phyloP scores from a whole-genome alignment of 2,888 invertebrate genomes.

The Eupeodes luniger region DNA sequence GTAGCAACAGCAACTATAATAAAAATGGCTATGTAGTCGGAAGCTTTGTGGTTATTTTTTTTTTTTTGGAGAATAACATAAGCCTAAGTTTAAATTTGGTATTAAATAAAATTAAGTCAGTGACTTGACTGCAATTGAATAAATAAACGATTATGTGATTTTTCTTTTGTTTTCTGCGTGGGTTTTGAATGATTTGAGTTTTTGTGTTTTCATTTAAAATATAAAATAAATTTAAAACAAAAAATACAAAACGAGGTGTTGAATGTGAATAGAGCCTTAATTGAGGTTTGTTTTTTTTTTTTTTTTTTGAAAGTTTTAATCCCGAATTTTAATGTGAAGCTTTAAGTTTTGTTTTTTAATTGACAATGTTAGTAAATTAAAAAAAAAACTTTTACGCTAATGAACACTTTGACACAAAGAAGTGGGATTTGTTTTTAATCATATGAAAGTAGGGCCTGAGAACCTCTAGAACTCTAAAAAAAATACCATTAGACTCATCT shows the following conservation, averaged over 20 bases:
- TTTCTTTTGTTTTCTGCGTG: constrained; percentile 19
- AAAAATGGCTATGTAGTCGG: constrained; percentile 19
- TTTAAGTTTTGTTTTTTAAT: not conserved
- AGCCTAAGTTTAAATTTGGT: constrained; percentile 9
- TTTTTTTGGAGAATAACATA: not conserved
- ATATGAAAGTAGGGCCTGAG: too few relatives aligned
- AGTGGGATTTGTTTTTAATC: not conserved
- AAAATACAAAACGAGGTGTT: not conserved
- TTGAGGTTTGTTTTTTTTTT: not conserved
- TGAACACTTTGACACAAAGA: not conserved
- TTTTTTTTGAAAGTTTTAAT: constrained; percentile 20
- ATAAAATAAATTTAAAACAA: too few relatives aligned
- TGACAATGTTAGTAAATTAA: not conserved
- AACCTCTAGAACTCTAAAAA: too few relatives aligned
- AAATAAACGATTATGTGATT: constrained; percentile 14
- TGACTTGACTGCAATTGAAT: constrained; percentile 25
- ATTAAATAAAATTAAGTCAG: constrained; percentile 26
- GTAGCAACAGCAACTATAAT: constrained; percentile 13
- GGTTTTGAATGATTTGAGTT: constrained; percentile 13
- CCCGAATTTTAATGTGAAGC: constrained; percentile 5
- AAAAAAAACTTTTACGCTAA: not conserved
- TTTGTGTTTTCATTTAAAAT: not conserved
- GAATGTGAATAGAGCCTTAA: constrained; percentile 8
- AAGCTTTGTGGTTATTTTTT: constrained; percentile 18
- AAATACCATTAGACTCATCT: too few relatives aligned